A percentile compares a stretch with the other conserved stretches of the same genome.
Evolutionary conservation across 23 tunicate genomes (phyloP).

Genomic region (Halocynthia roretzi): DNA sequence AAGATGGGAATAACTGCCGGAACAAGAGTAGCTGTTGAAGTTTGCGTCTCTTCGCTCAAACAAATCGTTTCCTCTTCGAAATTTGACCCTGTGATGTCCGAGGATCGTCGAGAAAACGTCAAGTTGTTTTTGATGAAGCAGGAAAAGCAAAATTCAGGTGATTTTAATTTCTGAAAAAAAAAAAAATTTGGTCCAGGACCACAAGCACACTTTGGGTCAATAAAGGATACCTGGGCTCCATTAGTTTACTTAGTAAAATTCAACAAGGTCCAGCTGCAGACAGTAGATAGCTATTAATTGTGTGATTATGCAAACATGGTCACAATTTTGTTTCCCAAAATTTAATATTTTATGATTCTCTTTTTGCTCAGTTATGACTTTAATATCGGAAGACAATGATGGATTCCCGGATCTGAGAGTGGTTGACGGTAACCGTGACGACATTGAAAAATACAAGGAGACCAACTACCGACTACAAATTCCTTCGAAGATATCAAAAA

Average conservation of each 20-base stretch:
- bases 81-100: neutral
- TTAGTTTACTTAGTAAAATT: no score
- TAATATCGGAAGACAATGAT: slow-evolving; percentile 30
- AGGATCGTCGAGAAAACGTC: slow-evolving; percentile 13
- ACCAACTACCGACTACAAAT: neutral
- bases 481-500: slow-evolving; percentile 7
- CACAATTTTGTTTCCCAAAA: no score
- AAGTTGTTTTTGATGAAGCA: neutral
- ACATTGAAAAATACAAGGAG: slow-evolving; percentile 1
- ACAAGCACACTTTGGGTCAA: no score
- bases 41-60: slow-evolving; percentile 52
- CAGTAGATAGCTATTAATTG: no score
- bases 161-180: no score
- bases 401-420: slow-evolving; percentile 35
- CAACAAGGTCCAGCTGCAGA: no score
- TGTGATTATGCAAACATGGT: no score
- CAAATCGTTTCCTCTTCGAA: slow-evolving; percentile 24
- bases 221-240: no score
- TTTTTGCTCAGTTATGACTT: slow-evolving; percentile 21
- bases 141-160: neutral
- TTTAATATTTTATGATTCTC: neutral
- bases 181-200: no score
- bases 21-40: slow-evolving; percentile 38
- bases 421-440: slow-evolving; percentile 27
- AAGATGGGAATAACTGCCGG: slow-evolving; percentile 17